A percentile compares a stretch with the other conserved stretches of the same genome.
Evolutionary conservation across 2,113 vertebrate genomes (phyloP).

Genomic region (Hemibagrus wyckioides): DNA sequence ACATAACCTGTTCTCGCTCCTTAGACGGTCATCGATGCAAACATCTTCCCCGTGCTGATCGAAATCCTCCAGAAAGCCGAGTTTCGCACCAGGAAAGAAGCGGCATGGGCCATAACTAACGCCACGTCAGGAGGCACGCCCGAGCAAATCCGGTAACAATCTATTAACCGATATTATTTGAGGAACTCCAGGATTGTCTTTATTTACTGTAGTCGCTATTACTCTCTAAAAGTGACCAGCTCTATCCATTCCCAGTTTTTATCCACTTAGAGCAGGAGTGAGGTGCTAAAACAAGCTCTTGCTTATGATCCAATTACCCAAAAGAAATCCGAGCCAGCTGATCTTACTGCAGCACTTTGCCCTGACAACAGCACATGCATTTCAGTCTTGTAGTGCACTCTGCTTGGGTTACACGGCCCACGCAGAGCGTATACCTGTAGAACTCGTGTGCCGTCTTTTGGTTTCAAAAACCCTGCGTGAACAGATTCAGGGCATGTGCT

Average conservation of each 20-base stretch:
- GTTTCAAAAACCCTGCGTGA: background rate
- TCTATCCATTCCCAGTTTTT: background rate
- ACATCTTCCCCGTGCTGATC: conserved; percentile 97
- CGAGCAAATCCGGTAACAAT: conserved; percentile 89
- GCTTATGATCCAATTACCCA: background rate
- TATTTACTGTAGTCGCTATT: background rate
- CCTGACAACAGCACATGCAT: background rate
- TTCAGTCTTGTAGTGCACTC: background rate
- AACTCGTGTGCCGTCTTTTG: background rate
- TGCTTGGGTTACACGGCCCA: background rate
- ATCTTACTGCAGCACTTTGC: background rate
- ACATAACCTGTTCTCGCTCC: conserved; percentile 12
- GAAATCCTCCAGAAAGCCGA: conserved; percentile 98
- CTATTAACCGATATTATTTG: background rate
- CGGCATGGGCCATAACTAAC: conserved; percentile 97
- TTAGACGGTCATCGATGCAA: conserved; percentile 95
- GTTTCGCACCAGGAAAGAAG: conserved; percentile 96
- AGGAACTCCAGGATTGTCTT: background rate
- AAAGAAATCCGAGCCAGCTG: background rate
- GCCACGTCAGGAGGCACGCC: conserved; percentile 95
- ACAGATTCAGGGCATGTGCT: background rate
- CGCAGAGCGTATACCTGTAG: background rate
- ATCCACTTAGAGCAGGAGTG: background rate
- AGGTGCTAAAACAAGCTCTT: background rate
- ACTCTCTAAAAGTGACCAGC: background rate